These are phyloP conservation scores for Geranospiza caerulescens DNA, from an alignment of 2,797 vertebrate genomes.

Conservation along the genomic window DNA sequence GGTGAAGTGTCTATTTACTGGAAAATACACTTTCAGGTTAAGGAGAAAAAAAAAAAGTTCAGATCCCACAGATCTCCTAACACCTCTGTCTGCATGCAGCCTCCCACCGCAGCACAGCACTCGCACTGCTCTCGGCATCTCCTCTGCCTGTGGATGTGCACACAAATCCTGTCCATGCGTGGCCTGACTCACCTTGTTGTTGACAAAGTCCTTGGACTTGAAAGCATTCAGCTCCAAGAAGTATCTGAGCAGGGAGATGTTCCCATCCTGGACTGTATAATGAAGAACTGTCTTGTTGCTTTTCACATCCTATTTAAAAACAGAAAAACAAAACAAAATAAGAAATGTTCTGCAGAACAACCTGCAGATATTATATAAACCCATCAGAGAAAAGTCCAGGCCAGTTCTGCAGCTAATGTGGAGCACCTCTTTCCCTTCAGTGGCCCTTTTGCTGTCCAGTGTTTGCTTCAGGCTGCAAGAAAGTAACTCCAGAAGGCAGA, in stretches of 20 bases:
- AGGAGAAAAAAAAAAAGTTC: neutral
- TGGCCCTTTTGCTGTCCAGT: neutral
- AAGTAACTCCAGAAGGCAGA: neutral
- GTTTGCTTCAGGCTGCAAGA: neutral
- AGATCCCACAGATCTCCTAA: neutral
- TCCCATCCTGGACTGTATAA: constrained; percentile 48
- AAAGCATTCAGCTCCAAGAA: constrained; percentile 50
- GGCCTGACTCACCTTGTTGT: constrained; percentile 21
- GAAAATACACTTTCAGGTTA: neutral
- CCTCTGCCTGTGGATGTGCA: no score
- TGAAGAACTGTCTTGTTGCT: constrained; percentile 59
- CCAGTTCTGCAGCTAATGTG: neutral
- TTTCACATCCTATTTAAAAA: constrained; percentile 49
- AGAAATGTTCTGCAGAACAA: neutral
- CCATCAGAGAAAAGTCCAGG: neutral
- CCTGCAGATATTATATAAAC: neutral
- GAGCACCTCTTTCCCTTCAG: neutral
- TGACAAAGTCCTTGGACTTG: constrained; percentile 41
- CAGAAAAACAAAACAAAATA: neutral
- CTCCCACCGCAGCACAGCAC: neutral
- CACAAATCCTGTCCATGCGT: neutral
- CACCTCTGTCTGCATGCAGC: neutral
- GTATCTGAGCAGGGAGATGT: constrained; percentile 30
- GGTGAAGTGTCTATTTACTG: neutral
- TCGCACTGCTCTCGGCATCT: neutral